Evolutionary conservation across 2,113 vertebrate genomes (phyloP).

Genomic region (Corvus cornix): DNA sequence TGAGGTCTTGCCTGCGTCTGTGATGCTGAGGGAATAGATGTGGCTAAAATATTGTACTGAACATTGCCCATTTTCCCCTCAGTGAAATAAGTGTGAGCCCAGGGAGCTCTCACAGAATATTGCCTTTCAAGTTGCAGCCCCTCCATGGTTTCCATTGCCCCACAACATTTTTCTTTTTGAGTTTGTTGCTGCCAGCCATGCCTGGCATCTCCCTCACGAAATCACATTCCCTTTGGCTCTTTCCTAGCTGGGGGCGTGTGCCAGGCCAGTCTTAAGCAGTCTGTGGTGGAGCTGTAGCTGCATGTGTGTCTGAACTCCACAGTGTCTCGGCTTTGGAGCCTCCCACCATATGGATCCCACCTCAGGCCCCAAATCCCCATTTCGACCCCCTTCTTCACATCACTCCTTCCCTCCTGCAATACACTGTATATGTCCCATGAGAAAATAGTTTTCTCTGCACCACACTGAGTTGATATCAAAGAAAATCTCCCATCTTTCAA

Average conservation of each 20-base stretch:
- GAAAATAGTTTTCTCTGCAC: not conserved
- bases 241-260: accelerated
- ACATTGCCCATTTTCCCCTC: not conserved
- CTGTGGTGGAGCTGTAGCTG: not conserved
- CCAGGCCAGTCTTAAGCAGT: not conserved
- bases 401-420: not conserved
- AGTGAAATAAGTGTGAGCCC: not conserved
- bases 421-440: accelerated
- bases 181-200: not conserved
- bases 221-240: not conserved
- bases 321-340: not conserved
- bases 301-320: not conserved
- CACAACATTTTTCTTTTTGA: not conserved
- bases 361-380: not conserved
- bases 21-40: not conserved
- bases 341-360: not conserved
- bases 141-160: not conserved
- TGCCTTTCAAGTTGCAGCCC: not conserved
- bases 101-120: not conserved
- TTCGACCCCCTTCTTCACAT: accelerated
- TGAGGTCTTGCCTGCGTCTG: not conserved
- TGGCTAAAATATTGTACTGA: not conserved
- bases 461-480: not conserved
- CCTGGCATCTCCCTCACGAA: not conserved
- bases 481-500: not conserved